phyloP scores from a whole-genome alignment of 2,888 invertebrate species.

The Nymphalis urticae region DNA sequence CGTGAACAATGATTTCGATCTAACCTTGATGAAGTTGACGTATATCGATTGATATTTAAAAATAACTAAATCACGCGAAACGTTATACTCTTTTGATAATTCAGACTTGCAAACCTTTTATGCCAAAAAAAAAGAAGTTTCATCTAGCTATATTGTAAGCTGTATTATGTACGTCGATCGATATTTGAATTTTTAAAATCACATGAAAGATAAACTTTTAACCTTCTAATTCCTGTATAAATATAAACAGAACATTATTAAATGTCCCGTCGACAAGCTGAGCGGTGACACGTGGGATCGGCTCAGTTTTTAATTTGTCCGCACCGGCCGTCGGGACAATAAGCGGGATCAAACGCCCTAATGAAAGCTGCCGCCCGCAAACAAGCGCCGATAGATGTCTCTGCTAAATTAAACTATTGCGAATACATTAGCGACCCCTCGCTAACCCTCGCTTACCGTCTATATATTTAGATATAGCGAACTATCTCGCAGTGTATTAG shows the following conservation, averaged over 20 bases:
- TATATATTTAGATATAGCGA: slow-evolving; percentile 8
- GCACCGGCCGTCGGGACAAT: slow-evolving; percentile 17
- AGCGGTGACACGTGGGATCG: slow-evolving; percentile 1
- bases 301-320: slow-evolving; percentile 11
- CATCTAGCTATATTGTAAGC: too few species aligned
- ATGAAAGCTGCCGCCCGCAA: slow-evolving; percentile 26
- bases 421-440: slow-evolving; percentile 50
- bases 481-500: not conserved
- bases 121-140: too few species aligned
- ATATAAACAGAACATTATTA: not conserved
- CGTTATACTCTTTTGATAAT: not conserved
- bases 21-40: not conserved
- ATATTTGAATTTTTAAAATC: not conserved
- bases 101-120: not conserved
- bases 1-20: not conserved
- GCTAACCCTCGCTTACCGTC: slow-evolving; percentile 4
- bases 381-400: slow-evolving; percentile 47
- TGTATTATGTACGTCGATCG: not conserved
- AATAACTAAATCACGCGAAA: not conserved
- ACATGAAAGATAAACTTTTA: not conserved
- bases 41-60: slow-evolving; percentile 1
- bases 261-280: slow-evolving; percentile 1
- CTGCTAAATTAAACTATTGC: slow-evolving; percentile 63
- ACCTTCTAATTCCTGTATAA: slow-evolving; percentile 1
- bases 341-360: slow-evolving; percentile 18